These are phyloP conservation scores for Hipposideros larvatus DNA, from an alignment of 2,797 vertebrate species.

Conservation along the genomic window DNA sequence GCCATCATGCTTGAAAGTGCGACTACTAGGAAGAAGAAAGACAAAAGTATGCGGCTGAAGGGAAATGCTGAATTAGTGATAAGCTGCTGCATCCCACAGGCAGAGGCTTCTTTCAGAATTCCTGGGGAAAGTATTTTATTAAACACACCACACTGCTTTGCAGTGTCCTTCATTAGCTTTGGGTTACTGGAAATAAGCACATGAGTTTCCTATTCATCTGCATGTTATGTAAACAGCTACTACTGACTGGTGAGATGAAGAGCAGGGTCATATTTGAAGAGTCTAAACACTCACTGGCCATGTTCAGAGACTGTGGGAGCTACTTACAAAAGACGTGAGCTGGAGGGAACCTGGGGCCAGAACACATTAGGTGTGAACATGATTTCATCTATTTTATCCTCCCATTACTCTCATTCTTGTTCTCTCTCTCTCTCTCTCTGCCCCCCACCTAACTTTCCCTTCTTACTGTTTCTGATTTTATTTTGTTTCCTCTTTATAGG, in stretches of 20 bases:
- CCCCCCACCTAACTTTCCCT: not conserved
- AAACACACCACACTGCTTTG: slow-evolving; percentile 60
- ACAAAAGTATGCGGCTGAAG: slow-evolving; percentile 70
- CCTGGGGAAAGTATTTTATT: slow-evolving; percentile 74
- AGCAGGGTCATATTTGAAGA: slow-evolving; percentile 58
- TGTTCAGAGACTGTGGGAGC: not conserved
- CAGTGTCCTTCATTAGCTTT: slow-evolving; percentile 67
- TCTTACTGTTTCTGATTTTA: not conserved
- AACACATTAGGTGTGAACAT: not conserved
- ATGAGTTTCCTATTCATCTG: slow-evolving; percentile 65
- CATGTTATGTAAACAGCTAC: slow-evolving; percentile 63
- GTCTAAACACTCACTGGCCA: slow-evolving; percentile 41
- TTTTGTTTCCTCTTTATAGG: slow-evolving; percentile 45
- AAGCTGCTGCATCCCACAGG: slow-evolving; percentile 66
- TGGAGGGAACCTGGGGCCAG: not conserved
- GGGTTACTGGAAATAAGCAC: slow-evolving; percentile 58
- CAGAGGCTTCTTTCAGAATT: slow-evolving; percentile 28
- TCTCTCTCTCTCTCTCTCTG: too few species aligned
- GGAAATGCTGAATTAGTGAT: slow-evolving; percentile 80
- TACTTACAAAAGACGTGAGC: slow-evolving; percentile 18
- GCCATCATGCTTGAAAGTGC: slow-evolving; percentile 66
- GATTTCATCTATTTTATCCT: not conserved
- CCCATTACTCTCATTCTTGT: not conserved
- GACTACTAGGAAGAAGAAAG: slow-evolving; percentile 69
- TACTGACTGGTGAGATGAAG: slow-evolving; percentile 46